These are phyloP conservation scores for Drymonia ruficornis DNA, from an alignment of 2,888 invertebrate species.

Conservation along the genomic window DNA sequence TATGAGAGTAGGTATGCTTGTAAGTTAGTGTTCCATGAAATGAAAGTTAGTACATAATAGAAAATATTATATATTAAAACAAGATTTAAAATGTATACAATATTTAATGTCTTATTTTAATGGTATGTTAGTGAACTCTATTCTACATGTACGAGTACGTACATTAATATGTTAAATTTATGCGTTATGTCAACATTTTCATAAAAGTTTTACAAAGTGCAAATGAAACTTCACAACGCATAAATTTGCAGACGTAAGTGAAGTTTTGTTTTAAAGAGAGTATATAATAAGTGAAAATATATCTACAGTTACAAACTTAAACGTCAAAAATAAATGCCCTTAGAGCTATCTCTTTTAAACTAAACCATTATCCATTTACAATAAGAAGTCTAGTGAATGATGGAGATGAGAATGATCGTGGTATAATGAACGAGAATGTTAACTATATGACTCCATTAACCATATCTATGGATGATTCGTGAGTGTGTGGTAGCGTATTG, in stretches of 20 bases:
- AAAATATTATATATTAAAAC: slow-evolving; percentile 61
- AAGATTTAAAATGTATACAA: slow-evolving; percentile 58
- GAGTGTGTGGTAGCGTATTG: slow-evolving; percentile 65
- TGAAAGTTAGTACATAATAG: slow-evolving; percentile 39
- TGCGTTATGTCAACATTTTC: slow-evolving; percentile 41
- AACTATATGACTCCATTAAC: slow-evolving; percentile 80
- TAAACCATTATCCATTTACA: slow-evolving; percentile 52
- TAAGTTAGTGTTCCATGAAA: slow-evolving; percentile 37
- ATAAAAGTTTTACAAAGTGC: slow-evolving; percentile 21
- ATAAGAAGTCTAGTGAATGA: slow-evolving; percentile 52
- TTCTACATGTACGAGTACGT: slow-evolving; percentile 53
- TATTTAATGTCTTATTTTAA: slow-evolving; percentile 59
- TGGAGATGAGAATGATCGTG: slow-evolving; percentile 54
- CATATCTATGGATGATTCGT: slow-evolving; percentile 75
- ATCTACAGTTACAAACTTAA: slow-evolving; percentile 18
- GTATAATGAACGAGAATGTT: slow-evolving; percentile 47
- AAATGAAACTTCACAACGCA: slow-evolving; percentile 40
- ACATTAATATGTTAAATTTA: slow-evolving; percentile 51
- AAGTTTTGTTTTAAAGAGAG: slow-evolving; percentile 60
- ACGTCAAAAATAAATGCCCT: slow-evolving; percentile 37
- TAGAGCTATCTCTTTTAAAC: slow-evolving; percentile 61
- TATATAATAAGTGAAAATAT: slow-evolving; percentile 12
- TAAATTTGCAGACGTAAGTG: slow-evolving; percentile 33
- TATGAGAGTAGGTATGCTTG: slow-evolving; percentile 39
- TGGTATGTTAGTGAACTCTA: slow-evolving; percentile 57